These are phyloP conservation scores for Diarsia mendica DNA, from an alignment of 2,888 invertebrate genomes.

Conservation along the genomic window DNA sequence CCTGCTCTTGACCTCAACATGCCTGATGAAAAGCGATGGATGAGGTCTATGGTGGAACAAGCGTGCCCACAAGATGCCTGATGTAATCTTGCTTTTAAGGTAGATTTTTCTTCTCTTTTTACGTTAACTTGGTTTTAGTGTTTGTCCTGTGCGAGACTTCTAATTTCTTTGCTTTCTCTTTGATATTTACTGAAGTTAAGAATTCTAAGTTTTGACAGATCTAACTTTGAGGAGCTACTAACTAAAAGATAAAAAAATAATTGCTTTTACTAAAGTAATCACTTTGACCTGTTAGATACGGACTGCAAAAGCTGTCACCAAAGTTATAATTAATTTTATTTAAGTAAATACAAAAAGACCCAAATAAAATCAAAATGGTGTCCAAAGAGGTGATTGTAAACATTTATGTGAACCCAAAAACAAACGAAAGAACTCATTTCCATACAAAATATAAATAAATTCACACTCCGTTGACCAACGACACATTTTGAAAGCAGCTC, in stretches of 20 bases:
- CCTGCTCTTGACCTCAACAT: too few relatives aligned
- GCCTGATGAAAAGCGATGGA: too few relatives aligned
- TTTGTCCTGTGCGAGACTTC: not conserved
- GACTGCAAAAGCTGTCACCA: not conserved
- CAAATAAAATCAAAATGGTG: not conserved
- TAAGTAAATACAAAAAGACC: not conserved
- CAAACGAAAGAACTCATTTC: not conserved
- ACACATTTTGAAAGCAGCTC: not conserved
- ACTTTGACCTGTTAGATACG: too few relatives aligned
- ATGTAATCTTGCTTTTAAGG: too few relatives aligned
- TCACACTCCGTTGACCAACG: slow-evolving; percentile 29
- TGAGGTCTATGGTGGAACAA: too few relatives aligned
- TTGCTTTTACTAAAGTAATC: too few relatives aligned
- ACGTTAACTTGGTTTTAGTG: too few relatives aligned
- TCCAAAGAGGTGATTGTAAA: not conserved
- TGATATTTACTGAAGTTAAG: not conserved
- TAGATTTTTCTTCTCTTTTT: too few relatives aligned
- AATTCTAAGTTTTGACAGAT: too few relatives aligned
- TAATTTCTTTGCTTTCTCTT: not conserved
- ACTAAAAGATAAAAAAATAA: too few relatives aligned
- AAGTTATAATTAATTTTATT: not conserved
- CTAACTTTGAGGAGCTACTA: too few relatives aligned
- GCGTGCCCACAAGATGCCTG: too few relatives aligned
- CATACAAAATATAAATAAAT: slow-evolving; percentile 21
- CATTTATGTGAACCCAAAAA: slow-evolving; percentile 7